Conservation (phyloP, 2,113 vertebrate species). For the Ovis canadensis region DNA sequence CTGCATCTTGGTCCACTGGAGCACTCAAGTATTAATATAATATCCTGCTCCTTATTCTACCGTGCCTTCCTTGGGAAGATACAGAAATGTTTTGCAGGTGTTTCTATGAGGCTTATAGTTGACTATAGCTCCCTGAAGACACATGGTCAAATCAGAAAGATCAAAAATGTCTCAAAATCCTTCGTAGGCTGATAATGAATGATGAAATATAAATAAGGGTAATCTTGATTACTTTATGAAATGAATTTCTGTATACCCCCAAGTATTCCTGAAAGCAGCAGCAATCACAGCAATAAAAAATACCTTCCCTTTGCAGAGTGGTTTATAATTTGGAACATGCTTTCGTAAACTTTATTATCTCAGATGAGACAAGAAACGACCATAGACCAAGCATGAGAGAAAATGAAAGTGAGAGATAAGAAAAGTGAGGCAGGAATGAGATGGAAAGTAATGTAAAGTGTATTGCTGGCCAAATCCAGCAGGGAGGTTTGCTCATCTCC, state of each 20-base stretch:
- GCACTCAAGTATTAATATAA: background rate
- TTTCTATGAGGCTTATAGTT: background rate
- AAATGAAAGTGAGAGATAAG: background rate
- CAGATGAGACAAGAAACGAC: background rate
- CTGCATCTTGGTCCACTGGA: accelerated
- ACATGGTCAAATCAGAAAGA: background rate
- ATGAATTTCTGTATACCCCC: background rate
- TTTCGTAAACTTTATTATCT: background rate
- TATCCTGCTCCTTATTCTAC: no score
- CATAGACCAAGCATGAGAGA: background rate
- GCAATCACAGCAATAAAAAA: background rate
- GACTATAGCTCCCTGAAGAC: background rate
- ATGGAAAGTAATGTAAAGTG: background rate
- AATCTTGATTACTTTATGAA: background rate
- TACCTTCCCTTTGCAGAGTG: background rate
- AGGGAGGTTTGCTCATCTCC: background rate
- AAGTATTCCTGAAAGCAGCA: background rate
- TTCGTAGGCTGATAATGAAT: background rate
- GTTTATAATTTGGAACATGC: background rate
- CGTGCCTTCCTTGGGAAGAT: no score
- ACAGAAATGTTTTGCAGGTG: no score
- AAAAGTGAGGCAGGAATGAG: background rate
- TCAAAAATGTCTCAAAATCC: background rate
- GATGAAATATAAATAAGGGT: background rate
- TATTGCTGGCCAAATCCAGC: background rate